Evolutionary conservation across 2,888 invertebrate species (phyloP).

Genomic region (Meghimatium bilineatum): DNA sequence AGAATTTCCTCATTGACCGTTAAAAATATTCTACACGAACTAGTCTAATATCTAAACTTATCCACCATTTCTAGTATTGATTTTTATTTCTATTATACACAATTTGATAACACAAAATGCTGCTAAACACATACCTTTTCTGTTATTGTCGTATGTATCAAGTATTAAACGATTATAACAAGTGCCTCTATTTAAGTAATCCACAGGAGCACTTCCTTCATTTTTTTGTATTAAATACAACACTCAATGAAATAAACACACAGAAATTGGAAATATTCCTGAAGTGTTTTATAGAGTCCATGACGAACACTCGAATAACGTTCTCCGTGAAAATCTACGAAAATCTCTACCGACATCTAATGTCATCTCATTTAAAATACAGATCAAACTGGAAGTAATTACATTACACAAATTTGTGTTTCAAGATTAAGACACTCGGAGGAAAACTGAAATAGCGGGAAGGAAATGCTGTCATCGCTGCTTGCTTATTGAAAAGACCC

Average conservation of each 20-base stretch:
- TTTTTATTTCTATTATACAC: too few relatives aligned
- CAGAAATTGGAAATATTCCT: background rate
- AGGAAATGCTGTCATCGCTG: slow-evolving; percentile 5
- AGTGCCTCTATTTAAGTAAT: background rate
- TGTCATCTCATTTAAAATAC: background rate
- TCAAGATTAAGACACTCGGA: slow-evolving; percentile 4
- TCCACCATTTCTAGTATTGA: too few relatives aligned
- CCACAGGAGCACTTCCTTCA: background rate
- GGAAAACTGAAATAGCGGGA: background rate
- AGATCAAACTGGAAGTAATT: slow-evolving; percentile 12
- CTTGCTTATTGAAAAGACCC: slow-evolving; percentile 14
- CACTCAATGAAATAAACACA: background rate
- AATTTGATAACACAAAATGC: too few relatives aligned
- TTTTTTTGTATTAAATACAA: background rate
- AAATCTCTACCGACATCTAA: slow-evolving; percentile 1
- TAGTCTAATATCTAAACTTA: too few relatives aligned
- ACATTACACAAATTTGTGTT: slow-evolving; percentile 26
- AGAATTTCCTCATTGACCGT: too few relatives aligned
- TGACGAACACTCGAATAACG: background rate
- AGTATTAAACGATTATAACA: too few relatives aligned
- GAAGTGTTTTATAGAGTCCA: background rate
- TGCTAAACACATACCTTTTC: too few relatives aligned
- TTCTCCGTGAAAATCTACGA: too few relatives aligned
- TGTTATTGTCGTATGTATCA: too few relatives aligned
- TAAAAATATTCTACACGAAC: too few relatives aligned